Conservation (phyloP, 2,888 invertebrate species). For the Sarcophaga rosellei region DNA sequence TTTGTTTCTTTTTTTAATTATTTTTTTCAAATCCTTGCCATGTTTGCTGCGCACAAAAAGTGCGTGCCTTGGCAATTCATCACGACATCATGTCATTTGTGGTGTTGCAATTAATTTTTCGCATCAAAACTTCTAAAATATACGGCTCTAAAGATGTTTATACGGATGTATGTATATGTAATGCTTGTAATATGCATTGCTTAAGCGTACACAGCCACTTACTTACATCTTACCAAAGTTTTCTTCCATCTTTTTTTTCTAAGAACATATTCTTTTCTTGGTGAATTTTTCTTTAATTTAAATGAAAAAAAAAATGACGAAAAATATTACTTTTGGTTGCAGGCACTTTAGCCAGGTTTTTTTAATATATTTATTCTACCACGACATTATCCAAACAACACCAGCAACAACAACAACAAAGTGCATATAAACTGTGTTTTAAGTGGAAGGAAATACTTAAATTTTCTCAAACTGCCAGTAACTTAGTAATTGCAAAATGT, state of each 20-base stretch:
- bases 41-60: slow-evolving; percentile 43
- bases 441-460: slow-evolving; percentile 26
- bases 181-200: background rate
- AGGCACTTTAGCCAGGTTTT: background rate
- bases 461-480: slow-evolving; percentile 11
- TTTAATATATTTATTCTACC: too few species aligned
- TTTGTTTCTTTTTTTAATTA: background rate
- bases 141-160: slow-evolving; percentile 2
- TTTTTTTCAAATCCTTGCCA: background rate
- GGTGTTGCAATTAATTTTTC: slow-evolving; percentile 69
- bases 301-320: background rate
- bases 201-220: background rate
- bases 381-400: background rate
- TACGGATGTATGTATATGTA: background rate
- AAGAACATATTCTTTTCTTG: background rate
- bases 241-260: background rate
- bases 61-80: slow-evolving; percentile 67
- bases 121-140: slow-evolving; percentile 58
- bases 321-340: background rate
- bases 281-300: slow-evolving; percentile 33
- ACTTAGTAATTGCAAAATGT: slow-evolving; percentile 40
- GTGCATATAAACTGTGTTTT: background rate
- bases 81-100: slow-evolving; percentile 67
- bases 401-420: background rate
- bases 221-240: background rate